These are phyloP conservation scores for Geotrupes spiniger DNA, from an alignment of 2,888 invertebrate species.

Conservation along the genomic window DNA sequence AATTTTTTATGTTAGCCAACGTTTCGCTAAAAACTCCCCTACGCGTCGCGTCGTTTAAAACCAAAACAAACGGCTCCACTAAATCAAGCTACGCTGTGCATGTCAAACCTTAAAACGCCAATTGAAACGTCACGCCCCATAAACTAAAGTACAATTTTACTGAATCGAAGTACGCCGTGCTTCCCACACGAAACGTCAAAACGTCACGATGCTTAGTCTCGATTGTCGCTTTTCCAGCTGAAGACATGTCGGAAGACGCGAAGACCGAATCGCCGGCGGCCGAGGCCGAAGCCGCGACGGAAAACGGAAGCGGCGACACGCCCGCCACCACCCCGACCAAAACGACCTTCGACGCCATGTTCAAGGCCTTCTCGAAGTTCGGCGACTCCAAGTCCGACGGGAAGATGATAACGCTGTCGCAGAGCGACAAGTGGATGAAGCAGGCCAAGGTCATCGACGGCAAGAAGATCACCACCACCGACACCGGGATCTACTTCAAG, in stretches of 20 bases:
- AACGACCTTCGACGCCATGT: slow-evolving; percentile 62
- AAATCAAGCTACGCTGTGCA: no score
- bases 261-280: slow-evolving; percentile 32
- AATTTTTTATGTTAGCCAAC: no score
- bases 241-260: slow-evolving; percentile 17
- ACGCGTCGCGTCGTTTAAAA: no score
- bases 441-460: slow-evolving; percentile 82
- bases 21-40: no score
- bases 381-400: slow-evolving; percentile 88
- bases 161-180: no score
- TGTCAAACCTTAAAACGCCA: no score
- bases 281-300: slow-evolving; percentile 53
- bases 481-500: slow-evolving; percentile 90
- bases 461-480: slow-evolving; percentile 87
- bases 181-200: neutral
- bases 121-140: no score
- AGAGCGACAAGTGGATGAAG: slow-evolving; percentile 95
- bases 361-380: slow-evolving; percentile 84
- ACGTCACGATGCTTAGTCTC: neutral
- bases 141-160: no score
- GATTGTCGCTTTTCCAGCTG: slow-evolving; percentile 3
- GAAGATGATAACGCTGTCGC: slow-evolving; percentile 79
- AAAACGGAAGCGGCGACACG: slow-evolving; percentile 51
- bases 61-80: no score
- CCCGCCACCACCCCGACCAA: slow-evolving; percentile 30